Percentiles rank a stretch among this genome's conserved stretches.
Conservation (phyloP, 2,113 vertebrate species). For the Toxostoma redivivum region DNA sequence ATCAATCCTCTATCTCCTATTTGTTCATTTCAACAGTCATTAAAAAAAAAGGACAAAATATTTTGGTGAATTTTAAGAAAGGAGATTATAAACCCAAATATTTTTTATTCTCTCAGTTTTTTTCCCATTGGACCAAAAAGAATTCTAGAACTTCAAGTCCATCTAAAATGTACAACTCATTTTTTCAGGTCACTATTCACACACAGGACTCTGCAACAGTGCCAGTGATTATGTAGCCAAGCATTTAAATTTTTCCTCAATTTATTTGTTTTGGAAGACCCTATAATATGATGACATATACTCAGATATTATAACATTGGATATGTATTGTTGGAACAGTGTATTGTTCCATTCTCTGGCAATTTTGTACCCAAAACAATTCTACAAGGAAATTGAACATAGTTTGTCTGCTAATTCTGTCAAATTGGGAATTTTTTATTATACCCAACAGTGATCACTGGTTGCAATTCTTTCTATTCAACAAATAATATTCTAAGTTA, state of each 20-base stretch:
- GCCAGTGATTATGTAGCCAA: not conserved
- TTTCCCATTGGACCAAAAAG: not conserved
- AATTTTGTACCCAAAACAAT: not conserved
- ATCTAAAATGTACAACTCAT: not conserved
- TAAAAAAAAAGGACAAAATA: not conserved
- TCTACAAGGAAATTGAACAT: not conserved
- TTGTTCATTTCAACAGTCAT: not conserved
- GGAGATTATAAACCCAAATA: not conserved
- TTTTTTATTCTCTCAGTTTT: not conserved
- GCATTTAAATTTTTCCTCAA: not conserved
- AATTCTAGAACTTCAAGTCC: not conserved
- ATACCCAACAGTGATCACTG: not conserved
- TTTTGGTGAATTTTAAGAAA: not conserved
- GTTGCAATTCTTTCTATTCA: not conserved
- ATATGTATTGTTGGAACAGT: not conserved
- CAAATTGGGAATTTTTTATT: not conserved
- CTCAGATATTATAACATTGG: rapidly evolving
- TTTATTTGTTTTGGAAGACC: not conserved
- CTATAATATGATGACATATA: not conserved
- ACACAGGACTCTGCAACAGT: not conserved
- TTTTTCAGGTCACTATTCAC: not conserved
- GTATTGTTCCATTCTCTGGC: not conserved
- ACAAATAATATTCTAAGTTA: not conserved
- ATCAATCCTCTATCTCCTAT: not conserved
- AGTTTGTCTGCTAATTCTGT: not conserved